These are phyloP conservation scores for Gila robusta DNA, from an alignment of 2,797 vertebrate genomes.

Conservation along the genomic window DNA sequence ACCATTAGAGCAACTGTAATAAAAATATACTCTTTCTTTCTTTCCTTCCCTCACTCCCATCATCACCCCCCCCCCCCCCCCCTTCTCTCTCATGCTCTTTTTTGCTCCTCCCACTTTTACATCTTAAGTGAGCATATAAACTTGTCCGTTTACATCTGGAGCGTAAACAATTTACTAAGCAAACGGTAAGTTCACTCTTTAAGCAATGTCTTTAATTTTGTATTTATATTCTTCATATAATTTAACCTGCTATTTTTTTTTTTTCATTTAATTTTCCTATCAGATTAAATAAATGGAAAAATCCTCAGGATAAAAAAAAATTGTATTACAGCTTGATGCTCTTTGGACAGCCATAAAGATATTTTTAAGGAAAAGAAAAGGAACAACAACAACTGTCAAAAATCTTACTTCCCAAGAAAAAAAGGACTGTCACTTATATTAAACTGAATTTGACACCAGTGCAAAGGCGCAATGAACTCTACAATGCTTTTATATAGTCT, in stretches of 20 bases:
- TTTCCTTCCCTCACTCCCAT: no score
- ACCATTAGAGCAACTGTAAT: no score
- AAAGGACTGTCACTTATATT: background rate
- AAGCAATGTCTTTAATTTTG: background rate
- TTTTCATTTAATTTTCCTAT: background rate
- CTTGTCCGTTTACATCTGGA: background rate
- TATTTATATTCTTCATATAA: background rate
- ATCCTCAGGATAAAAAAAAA: background rate
- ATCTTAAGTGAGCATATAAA: background rate
- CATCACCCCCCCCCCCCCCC: no score
- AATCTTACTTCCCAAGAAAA: background rate
- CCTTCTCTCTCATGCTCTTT: no score
- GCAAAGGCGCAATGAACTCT: background rate
- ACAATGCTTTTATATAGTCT: conserved; percentile 6
- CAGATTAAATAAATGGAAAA: background rate
- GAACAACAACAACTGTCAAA: background rate
- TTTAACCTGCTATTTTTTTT: background rate
- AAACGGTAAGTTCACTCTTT: background rate
- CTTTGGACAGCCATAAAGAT: background rate
- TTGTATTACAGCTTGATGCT: background rate
- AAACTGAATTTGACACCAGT: background rate
- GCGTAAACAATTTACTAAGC: background rate
- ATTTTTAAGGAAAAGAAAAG: background rate
- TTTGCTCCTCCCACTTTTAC: background rate
- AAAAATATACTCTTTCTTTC: no score